Conservation (phyloP, 2,113 vertebrate genomes). For the Trichechus manatus region DNA sequence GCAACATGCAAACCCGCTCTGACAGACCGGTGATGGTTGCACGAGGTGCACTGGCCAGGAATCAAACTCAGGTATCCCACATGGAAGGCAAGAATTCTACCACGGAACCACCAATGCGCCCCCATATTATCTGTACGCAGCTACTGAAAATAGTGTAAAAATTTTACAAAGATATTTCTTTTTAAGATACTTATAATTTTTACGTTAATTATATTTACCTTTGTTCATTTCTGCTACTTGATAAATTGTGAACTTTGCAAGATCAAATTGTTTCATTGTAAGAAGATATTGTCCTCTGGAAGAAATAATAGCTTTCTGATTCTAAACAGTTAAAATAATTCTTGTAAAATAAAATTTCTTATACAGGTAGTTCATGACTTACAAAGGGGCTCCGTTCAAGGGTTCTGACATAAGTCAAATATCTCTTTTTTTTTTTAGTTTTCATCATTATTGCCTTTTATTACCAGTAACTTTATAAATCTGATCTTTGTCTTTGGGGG, state of each 20-base stretch:
- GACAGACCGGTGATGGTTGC: background rate
- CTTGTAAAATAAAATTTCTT: constrained; percentile 31
- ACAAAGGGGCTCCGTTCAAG: background rate
- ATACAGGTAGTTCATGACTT: background rate
- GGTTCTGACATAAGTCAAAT: background rate
- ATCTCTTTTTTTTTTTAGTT: background rate
- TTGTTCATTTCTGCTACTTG: constrained; percentile 88
- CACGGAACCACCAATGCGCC: background rate
- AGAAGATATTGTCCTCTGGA: constrained; percentile 90
- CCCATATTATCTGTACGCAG: background rate
- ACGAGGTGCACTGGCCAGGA: background rate
- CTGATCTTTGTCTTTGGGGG: background rate
- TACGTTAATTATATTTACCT: constrained; percentile 83
- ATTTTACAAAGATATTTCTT: background rate
- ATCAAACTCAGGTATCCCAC: background rate
- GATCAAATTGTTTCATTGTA: constrained; percentile 86
- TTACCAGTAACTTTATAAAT: background rate
- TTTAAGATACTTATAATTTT: constrained; percentile 54
- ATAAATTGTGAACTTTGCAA: constrained; percentile 88
- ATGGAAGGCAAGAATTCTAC: background rate
- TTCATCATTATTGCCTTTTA: background rate
- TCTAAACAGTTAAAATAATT: constrained; percentile 41
- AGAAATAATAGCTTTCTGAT: constrained; percentile 66
- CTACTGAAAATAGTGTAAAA: background rate
- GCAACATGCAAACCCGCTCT: background rate